phyloP scores from a whole-genome alignment of 2,113 vertebrate genomes.

The Otolemur garnettii region DNA sequence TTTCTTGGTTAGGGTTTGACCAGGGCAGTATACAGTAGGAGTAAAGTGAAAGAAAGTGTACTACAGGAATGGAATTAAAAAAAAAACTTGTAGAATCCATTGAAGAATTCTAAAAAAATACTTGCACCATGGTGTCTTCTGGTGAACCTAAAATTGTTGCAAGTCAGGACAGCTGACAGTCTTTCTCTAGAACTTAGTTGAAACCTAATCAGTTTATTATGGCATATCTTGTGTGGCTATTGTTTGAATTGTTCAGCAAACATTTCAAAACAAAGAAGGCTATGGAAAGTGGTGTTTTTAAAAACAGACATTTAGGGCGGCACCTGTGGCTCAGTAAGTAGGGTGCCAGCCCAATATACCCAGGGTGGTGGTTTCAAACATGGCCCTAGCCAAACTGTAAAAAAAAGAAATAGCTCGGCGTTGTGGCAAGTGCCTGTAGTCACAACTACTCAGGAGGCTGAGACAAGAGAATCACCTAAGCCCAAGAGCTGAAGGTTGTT shows the following conservation, averaged over 20 bases:
- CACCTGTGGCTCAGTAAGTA: no score
- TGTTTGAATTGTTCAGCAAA: background rate
- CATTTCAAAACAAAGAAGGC: constrained; percentile 17
- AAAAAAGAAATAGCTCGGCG: no score
- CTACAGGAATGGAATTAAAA: background rate
- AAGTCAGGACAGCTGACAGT: background rate
- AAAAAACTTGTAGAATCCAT: background rate
- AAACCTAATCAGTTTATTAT: background rate
- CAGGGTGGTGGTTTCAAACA: no score
- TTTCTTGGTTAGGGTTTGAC: background rate
- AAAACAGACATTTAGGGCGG: background rate
- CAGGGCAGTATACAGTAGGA: background rate
- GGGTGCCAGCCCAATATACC: no score
- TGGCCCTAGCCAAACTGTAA: no score
- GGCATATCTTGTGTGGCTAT: background rate
- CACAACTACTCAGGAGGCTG: no score
- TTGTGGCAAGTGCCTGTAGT: no score
- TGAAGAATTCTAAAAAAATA: background rate
- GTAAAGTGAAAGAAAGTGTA: background rate
- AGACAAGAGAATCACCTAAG: no score
- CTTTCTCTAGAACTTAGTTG: background rate
- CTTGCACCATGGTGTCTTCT: background rate
- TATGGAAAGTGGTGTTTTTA: background rate
- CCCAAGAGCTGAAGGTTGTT: no score
- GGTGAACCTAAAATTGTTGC: background rate